phyloP scores from a whole-genome alignment of 2,888 invertebrate species.

The Apamea monoglypha region DNA sequence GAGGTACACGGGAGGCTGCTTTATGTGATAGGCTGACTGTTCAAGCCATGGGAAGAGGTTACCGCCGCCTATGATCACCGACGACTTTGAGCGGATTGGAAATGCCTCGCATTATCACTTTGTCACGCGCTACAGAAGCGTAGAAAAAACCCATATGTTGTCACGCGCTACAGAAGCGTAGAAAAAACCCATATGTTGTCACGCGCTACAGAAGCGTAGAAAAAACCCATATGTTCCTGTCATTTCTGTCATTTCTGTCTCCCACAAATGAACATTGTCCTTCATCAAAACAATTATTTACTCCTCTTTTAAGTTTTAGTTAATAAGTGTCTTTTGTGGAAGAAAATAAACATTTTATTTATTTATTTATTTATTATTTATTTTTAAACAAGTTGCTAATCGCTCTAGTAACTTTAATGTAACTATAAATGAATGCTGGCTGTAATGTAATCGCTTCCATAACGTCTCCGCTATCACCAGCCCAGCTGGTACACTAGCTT shows the following conservation, averaged over 20 bases:
- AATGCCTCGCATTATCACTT: neutral
- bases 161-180: too few relatives aligned
- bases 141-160: neutral
- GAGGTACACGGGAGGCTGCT: neutral
- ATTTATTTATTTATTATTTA: too few relatives aligned
- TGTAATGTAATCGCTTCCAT: constrained; percentile 8
- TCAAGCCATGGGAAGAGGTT: too few relatives aligned
- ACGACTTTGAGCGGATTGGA: too few relatives aligned
- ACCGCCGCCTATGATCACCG: neutral
- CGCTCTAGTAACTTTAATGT: neutral
- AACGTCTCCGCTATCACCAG: neutral
- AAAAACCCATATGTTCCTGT: neutral
- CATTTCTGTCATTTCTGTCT: too few relatives aligned
- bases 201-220: too few relatives aligned
- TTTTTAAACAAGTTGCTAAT: neutral
- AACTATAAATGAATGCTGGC: neutral
- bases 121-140: neutral
- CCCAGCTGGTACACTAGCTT: neutral
- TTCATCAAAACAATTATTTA: too few relatives aligned
- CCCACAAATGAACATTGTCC: too few relatives aligned
- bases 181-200: neutral
- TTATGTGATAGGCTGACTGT: neutral
- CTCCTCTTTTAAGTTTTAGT: too few relatives aligned
- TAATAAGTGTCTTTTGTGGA: too few relatives aligned
- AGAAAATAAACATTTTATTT: too few relatives aligned